A percentile compares a stretch with the other conserved stretches of the same genome.
phyloP scores from a whole-genome alignment of 2,113 vertebrate species.

The Scortum barcoo region DNA sequence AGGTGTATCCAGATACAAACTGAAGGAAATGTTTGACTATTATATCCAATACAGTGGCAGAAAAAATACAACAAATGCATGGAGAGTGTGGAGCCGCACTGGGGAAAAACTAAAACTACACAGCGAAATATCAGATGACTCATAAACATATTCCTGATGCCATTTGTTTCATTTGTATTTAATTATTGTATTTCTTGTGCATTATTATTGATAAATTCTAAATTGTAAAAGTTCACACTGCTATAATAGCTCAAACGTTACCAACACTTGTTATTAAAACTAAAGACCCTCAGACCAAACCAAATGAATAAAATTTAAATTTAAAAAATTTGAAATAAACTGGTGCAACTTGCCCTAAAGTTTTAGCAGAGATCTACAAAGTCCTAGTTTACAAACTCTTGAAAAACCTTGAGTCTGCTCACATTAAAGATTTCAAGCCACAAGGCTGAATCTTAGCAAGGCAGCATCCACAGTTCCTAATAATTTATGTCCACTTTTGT shows the following conservation, averaged over 20 bases:
- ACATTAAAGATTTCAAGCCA: background rate
- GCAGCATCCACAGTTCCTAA: background rate
- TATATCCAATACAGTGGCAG: background rate
- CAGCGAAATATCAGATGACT: background rate
- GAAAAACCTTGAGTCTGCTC: constrained; percentile 14
- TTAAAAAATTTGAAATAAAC: background rate
- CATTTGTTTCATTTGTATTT: no score
- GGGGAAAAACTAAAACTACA: background rate
- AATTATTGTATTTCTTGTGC: no score
- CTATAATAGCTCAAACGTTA: background rate
- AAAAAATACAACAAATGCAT: background rate
- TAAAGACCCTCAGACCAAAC: background rate
- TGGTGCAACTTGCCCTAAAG: background rate
- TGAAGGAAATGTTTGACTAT: background rate
- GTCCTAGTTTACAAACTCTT: background rate
- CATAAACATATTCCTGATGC: background rate
- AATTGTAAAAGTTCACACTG: background rate
- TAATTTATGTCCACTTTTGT: background rate
- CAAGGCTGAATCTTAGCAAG: background rate
- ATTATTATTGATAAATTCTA: background rate
- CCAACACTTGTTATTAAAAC: background rate
- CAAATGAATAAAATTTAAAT: background rate
- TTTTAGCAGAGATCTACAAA: background rate
- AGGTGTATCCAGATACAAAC: background rate
- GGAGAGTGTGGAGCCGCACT: background rate